Base-by-base conservation (phyloP, 2,888 invertebrate genomes). In the Macaria notata region DNA sequence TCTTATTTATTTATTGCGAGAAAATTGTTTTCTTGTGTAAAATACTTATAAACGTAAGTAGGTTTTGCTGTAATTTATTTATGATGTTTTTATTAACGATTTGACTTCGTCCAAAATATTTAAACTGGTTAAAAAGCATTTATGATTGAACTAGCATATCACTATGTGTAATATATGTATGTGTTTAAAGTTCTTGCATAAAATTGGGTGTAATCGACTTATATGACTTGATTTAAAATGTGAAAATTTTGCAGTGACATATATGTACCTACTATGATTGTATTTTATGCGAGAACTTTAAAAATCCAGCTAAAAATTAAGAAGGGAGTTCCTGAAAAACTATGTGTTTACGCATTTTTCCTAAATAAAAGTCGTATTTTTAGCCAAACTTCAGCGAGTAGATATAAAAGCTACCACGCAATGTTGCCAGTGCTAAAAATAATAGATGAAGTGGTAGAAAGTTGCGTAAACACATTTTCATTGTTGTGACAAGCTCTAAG, bases 401-500 rank as follows among this genome's bases (percentile, higher is more conserved):
- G 84, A 82, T 73, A 31, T 49, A 41, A 63, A 77, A 66, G 83
- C 86, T 87, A 86, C 81, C 70, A 74, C 38, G 72, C 77, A 67
- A 74, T 75, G 78, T 82, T 81, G 78, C 78, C 70, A 82, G 68
- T 63, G 78, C 76, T 84, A 84, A 83, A 83, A 78, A 73, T 72
- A 59, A 63, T 61, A 62, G 66, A 78, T 83, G 71, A 63, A 52
- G 46, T 63, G 49, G 66, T 66, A 66, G 66, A 69, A 73, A 71
- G 62, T 73, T 64, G 56, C 54, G 51, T 39, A 50, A 63, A 68
- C 62, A 73, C 70, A 68, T 68, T 69, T 68, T 67, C 60, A 6
- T 36, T 36, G 7, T 36, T 36, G 19, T 19, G 19, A 19, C 19
- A 19, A 19, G 19, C 19, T 19, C 2, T 19, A 19, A 2, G 19